Percentiles rank a stretch among this genome's conserved stretches.
Evolutionary conservation across 2,888 invertebrate species (phyloP).

Genomic region (Pediacus dermestoides): DNA sequence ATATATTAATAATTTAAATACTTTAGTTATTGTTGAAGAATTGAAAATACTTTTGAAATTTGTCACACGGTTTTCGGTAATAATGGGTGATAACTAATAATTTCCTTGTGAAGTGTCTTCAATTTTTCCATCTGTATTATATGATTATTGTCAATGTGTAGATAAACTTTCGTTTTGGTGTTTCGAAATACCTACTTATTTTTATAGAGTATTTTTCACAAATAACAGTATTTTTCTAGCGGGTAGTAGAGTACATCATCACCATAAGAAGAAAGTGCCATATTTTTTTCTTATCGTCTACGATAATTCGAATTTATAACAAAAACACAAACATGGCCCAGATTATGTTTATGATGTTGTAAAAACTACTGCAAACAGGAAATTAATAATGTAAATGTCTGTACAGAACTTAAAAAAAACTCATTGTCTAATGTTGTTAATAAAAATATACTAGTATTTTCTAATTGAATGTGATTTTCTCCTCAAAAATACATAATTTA

Average conservation of each 20-base stretch:
- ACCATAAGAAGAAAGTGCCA: not conserved
- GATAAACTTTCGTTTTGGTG: too few relatives aligned
- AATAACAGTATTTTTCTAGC: conserved; percentile 7
- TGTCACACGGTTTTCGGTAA: not conserved
- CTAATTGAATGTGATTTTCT: conserved; percentile 3
- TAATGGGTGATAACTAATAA: too few relatives aligned
- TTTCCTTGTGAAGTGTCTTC: too few relatives aligned
- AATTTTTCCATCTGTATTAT: too few relatives aligned
- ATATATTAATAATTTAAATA: conserved; percentile 3
- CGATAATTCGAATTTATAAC: not conserved
- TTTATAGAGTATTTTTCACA: too few relatives aligned
- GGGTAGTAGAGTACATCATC: too few relatives aligned
- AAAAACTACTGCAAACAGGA: not conserved
- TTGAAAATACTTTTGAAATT: not conserved
- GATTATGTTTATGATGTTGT: too few relatives aligned
- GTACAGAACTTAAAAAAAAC: conserved; percentile 8
- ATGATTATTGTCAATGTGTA: too few relatives aligned
- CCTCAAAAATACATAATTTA: too few relatives aligned
- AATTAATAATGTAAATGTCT: not conserved
- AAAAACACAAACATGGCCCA: too few relatives aligned
- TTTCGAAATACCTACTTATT: too few relatives aligned
- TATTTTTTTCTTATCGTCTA: not conserved
- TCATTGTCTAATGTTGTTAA: conserved; percentile 11
- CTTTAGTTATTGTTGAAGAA: not conserved
- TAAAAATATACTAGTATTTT: conserved; percentile 13